Conservation (phyloP, 2,888 invertebrate genomes). For the Aspidiotus rigidus region DNA sequence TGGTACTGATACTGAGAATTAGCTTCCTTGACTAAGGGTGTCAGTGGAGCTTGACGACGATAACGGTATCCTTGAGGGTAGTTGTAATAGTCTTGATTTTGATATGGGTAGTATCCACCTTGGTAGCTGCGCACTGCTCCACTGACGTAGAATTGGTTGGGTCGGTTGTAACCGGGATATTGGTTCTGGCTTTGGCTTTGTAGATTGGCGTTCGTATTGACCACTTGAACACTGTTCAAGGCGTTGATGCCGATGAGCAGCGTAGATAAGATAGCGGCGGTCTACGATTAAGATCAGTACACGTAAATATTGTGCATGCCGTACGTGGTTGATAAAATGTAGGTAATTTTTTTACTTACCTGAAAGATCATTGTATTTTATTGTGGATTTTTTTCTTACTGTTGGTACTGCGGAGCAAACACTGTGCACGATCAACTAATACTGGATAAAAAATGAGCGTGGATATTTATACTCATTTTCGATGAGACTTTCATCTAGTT, state of each 20-base stretch:
- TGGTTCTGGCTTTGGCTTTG: slow-evolving; percentile 13
- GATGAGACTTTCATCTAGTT: too few species aligned
- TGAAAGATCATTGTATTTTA: too few species aligned
- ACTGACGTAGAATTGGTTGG: slow-evolving; percentile 25
- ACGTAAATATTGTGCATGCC: too few species aligned
- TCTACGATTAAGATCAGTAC: not conserved
- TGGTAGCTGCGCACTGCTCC: slow-evolving; percentile 31
- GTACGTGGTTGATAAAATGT: too few species aligned
- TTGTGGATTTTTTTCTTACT: too few species aligned
- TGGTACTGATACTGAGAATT: slow-evolving; percentile 30
- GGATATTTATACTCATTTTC: too few species aligned
- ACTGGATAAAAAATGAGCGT: too few species aligned
- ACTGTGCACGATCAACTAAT: too few species aligned
- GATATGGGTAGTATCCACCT: slow-evolving; percentile 14
- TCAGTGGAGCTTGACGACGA: slow-evolving; percentile 16
- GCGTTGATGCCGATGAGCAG: slow-evolving; percentile 8
- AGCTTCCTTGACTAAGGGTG: slow-evolving; percentile 26
- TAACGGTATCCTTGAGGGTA: slow-evolving; percentile 23
- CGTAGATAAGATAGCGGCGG: slow-evolving; percentile 8
- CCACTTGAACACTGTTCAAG: slow-evolving; percentile 25
- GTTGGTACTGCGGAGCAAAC: too few species aligned
- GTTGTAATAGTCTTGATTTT: slow-evolving; percentile 13
- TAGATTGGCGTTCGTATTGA: slow-evolving; percentile 28
- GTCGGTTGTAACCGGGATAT: slow-evolving; percentile 9
- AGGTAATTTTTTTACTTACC: too few species aligned